Percentiles rank a stretch among this genome's conserved stretches.
Conservation (phyloP, 2,888 invertebrate genomes). For the Limnephilus auricula region DNA sequence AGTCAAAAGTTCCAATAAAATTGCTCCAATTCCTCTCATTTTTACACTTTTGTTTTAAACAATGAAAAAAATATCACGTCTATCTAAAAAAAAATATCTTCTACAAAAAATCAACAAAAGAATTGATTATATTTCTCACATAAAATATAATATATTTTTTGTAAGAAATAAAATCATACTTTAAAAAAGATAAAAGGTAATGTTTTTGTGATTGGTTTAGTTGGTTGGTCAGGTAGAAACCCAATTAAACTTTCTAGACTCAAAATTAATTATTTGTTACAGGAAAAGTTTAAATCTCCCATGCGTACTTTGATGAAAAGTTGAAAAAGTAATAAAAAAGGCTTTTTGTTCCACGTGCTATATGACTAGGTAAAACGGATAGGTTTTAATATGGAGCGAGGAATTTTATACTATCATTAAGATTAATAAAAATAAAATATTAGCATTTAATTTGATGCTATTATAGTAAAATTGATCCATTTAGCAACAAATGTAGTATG, state of each 20-base stretch:
- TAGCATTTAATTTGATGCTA: not conserved
- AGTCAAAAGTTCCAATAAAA: not conserved
- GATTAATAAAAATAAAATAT: not conserved
- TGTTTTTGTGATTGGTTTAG: not conserved
- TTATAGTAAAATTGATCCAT: too few species aligned
- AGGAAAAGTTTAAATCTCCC: not conserved
- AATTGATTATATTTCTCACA: not conserved
- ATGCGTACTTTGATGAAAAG: not conserved
- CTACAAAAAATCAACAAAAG: not conserved
- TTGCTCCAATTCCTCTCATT: not conserved
- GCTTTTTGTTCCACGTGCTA: not conserved
- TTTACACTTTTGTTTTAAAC: not conserved
- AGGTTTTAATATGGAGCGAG: not conserved
- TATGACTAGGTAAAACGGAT: not conserved
- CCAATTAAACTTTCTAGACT: not conserved
- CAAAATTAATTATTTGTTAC: not conserved
- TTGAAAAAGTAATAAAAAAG: not conserved
- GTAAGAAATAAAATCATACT: not conserved
- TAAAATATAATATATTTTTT: not conserved
- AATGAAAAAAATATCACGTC: not conserved
- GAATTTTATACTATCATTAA: not conserved
- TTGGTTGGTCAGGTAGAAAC: not conserved
- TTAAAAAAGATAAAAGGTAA: not conserved
- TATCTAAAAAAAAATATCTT: not conserved
- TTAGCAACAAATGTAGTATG: not conserved